Conservation (phyloP, 2,113 vertebrate species). For the Crotalus viridis region DNA sequence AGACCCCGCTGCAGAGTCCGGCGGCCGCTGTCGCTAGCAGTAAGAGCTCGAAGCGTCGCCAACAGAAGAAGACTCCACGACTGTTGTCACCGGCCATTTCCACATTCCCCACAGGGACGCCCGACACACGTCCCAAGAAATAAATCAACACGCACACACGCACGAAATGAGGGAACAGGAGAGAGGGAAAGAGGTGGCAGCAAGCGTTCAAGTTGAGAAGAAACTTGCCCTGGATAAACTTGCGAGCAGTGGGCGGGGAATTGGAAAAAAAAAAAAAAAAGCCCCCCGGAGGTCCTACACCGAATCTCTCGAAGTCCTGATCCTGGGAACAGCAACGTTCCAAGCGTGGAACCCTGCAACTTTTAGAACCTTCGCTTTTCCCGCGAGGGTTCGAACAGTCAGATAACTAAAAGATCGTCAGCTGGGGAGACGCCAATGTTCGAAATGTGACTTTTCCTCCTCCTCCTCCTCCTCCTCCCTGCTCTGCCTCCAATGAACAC, state of each 20-base stretch:
- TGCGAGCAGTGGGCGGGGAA: neutral
- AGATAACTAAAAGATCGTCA: neutral
- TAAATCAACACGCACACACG: neutral
- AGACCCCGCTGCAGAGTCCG: constrained; percentile 58
- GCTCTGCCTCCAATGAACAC: neutral
- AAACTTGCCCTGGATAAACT: neutral
- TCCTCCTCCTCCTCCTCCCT: neutral
- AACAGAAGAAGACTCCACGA: constrained; percentile 3
- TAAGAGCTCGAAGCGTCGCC: constrained; percentile 40
- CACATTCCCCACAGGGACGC: constrained; percentile 38
- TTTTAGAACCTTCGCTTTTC: neutral
- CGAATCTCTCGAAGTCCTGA: neutral
- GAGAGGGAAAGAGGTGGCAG: neutral
- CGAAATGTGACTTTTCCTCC: neutral
- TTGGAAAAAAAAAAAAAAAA: too few relatives aligned
- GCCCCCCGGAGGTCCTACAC: neutral
- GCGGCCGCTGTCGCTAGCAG: constrained; percentile 50
- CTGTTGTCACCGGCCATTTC: constrained; percentile 37
- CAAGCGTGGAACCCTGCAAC: neutral
- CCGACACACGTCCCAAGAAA: neutral
- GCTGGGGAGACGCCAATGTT: neutral
- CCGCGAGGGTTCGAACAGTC: neutral
- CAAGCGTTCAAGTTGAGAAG: neutral
- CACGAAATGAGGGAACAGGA: neutral
- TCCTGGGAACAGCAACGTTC: neutral